Evolutionary conservation across 53 echinoderm and acorn worm genomes (phyloP), one percentile per base, ranked within the genome.

Genomic region (Echinarachnius parma): DNA sequence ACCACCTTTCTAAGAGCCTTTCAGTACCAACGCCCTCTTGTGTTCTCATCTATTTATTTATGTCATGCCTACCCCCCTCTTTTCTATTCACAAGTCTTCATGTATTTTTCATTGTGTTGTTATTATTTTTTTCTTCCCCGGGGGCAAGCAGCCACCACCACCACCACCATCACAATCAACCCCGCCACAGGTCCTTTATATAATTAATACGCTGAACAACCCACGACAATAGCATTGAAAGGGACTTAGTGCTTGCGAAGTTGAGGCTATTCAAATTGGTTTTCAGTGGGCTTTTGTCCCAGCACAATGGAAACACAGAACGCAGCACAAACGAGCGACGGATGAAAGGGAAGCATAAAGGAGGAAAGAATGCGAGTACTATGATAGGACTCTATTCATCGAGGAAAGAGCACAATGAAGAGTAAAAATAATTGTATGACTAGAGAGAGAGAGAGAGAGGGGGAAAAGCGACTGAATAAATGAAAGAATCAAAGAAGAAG

Each of bases 41-140:
- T 53, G 69, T 53, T 69, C 53, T 50, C 70, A 69, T 69, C 53
- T 69, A 69, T 69, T 69, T 69, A 69, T 69, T 53, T 69, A 69
- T 69, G 70, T 69, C 70, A 69, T 69, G 53, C 70, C 53, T 53
- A 31, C 70, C 53, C 52, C 30, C 10, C 31, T 11, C 70, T 34
- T 53, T 66, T 66, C 27, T 29, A 20, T n/a, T n/a, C n/a, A n/a
- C n/a, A n/a, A 28, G 66, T 44, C 53, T 53, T 69, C 70, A 53
- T 69, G 70, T 69, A 69, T 69, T 69, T 69, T 69, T 69, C 23
- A 69, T 69, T 69, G 53, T 69, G 70, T 69, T 69, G 70, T 69
- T 69, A 69, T 69, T 69, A 53, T 69, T 69, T 35, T 34, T 52
- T 69, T 69, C 35, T 32, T n/a, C n/a, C n/a, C n/a, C n/a, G n/a